These are phyloP conservation scores for Cheumatopsyche charites DNA, from an alignment of 1,140 invertebrate genomes.

Conservation along the genomic window DNA sequence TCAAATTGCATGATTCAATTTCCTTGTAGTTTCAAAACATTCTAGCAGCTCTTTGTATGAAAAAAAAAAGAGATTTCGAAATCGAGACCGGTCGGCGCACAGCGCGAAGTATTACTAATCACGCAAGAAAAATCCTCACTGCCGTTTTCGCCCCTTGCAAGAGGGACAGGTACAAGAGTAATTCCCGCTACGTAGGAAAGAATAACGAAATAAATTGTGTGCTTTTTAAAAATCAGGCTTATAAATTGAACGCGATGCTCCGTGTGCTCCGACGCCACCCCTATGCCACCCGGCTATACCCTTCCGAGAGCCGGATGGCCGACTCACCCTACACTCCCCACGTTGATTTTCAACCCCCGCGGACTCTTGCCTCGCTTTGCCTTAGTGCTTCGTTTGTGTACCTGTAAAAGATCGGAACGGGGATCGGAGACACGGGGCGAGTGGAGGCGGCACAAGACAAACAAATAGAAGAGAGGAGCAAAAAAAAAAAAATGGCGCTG, in stretches of 20 bases:
- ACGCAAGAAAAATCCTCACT: conserved; percentile 32
- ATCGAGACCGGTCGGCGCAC: conserved; percentile 17
- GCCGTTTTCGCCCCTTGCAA: conserved; percentile 16
- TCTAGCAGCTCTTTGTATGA: no score
- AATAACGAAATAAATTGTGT: conserved; percentile 49
- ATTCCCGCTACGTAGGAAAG: conserved; percentile 44
- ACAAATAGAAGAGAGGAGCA: conserved; percentile 43
- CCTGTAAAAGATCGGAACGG: conserved; percentile 1
- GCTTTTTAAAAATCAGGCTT: conserved; percentile 50
- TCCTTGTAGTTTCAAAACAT: no score
- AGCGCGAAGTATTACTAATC: conserved; percentile 37
- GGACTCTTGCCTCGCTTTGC: neutral
- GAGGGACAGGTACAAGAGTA: conserved; percentile 39
- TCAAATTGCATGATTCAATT: no score
- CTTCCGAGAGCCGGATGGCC: no score
- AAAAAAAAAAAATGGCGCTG: conserved; percentile 37
- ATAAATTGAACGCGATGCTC: conserved; percentile 49
- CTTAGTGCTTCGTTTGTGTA: no score
- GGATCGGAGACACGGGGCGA: neutral
- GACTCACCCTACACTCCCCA: neutral
- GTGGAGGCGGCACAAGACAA: conserved; percentile 45
- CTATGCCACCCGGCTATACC: conserved; percentile 10
- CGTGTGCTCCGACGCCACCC: conserved; percentile 36
- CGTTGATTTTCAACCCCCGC: no score
- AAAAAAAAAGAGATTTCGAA: neutral